These are phyloP conservation scores for Pipa parva DNA, from an alignment of 2,113 vertebrate species.

Conservation along the genomic window DNA sequence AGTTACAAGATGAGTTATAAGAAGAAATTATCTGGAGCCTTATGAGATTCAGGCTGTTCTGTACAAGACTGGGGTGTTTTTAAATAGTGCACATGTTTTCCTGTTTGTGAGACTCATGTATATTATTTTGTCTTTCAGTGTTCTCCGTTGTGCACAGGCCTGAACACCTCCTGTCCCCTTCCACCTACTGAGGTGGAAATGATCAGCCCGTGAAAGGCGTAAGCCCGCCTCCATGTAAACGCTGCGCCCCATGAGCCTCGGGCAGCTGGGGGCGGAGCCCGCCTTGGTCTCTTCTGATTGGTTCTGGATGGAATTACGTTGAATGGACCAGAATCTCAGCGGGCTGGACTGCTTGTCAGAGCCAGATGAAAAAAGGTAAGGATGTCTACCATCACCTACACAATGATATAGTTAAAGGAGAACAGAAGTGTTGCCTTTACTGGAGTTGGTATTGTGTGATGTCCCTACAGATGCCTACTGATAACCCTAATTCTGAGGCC, in stretches of 20 bases:
- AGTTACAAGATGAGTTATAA: too few relatives aligned
- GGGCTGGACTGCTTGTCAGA: conserved; percentile 76
- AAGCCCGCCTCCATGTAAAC: conserved; percentile 33
- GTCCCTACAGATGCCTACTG: not conserved
- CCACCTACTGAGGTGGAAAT: conserved; percentile 12
- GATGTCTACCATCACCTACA: not conserved
- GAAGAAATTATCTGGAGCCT: too few relatives aligned
- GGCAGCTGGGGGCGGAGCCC: conserved; percentile 56
- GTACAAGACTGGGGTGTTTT: too few relatives aligned
- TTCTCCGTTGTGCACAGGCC: conserved; percentile 3
- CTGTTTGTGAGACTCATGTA: too few relatives aligned
- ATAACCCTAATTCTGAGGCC: too few relatives aligned
- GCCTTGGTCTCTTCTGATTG: conserved; percentile 48
- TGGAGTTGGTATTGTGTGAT: too few relatives aligned
- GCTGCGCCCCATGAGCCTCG: conserved; percentile 28
- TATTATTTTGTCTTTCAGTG: conserved; percentile 49
- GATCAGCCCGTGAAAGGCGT: conserved; percentile 44
- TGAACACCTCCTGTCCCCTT: conserved; percentile 5
- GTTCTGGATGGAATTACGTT: conserved; percentile 77
- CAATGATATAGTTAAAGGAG: not conserved
- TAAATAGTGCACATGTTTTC: too few relatives aligned
- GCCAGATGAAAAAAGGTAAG: conserved; percentile 77
- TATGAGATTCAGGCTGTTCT: too few relatives aligned
- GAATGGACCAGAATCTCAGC: conserved; percentile 82
- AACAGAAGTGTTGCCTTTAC: too few relatives aligned